These are phyloP conservation scores for Lagria hirta DNA, from an alignment of 2,888 invertebrate genomes.

Conservation along the genomic window DNA sequence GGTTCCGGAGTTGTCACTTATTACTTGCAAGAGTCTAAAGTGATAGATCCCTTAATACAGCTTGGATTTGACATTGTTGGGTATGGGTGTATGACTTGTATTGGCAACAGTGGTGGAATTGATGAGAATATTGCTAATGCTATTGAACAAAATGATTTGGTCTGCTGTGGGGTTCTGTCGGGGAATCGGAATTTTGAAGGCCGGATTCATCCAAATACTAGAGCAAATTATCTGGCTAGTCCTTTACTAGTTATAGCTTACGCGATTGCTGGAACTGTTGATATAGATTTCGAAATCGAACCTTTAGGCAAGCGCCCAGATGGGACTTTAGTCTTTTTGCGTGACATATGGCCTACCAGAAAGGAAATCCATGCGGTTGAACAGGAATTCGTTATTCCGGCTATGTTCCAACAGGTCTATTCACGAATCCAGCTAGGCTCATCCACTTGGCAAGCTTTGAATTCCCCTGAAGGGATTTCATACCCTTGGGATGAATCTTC, in stretches of 20 bases:
- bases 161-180: conserved; percentile 94
- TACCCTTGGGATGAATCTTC: conserved; percentile 91
- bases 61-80: conserved; percentile 94
- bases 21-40: conserved; percentile 78
- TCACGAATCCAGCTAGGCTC: conserved; percentile 76
- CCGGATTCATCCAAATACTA: conserved; percentile 92
- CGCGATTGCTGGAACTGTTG: conserved; percentile 92
- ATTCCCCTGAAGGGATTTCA: conserved; percentile 76
- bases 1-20: conserved; percentile 57
- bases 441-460: conserved; percentile 77
- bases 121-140: conserved; percentile 89
- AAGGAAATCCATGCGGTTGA: conserved; percentile 89
- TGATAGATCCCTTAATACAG: conserved; percentile 80
- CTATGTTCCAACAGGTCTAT: conserved; percentile 95
- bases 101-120: conserved; percentile 96
- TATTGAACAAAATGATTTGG: conserved; percentile 89
- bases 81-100: conserved; percentile 99
- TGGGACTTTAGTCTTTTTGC: conserved; percentile 77
- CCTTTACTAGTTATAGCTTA: conserved; percentile 96
- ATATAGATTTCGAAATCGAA: conserved; percentile 91
- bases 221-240: conserved; percentile 98
- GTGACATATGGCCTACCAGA: conserved; percentile 95
- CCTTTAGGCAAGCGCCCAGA: conserved; percentile 62
- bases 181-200: conserved; percentile 99
- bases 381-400: conserved; percentile 85